Base-by-base conservation (phyloP, 1,140 invertebrate genomes). In the Drosophila elegans region DNA sequence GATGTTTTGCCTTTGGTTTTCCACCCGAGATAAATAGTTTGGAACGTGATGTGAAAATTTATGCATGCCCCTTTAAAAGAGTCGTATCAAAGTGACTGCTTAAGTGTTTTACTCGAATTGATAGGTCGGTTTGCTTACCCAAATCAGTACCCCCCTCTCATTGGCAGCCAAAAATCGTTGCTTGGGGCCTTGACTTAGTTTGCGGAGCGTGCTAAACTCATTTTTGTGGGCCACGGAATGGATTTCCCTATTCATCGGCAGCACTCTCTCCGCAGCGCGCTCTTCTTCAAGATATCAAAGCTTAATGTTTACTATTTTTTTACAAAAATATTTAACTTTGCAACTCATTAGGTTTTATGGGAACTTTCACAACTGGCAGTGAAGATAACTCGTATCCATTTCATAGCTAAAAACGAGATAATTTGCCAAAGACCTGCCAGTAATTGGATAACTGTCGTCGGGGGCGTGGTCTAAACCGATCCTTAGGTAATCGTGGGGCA, bases 11-110 rank as follows among this genome's bases (percentile, higher is more conserved):
- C 38, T 36, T 56, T 60, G 67, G 55, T 73, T 73, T 73, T 73
- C 68, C 69, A 73, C 68, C 61, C 68, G 68, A 61, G 39, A 60
- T 39, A 72, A 59, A 49, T 48, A 69, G 42, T 69, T 68, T 52
- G 53, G 67, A 73, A 73, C 69, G 69, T 73, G 69, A 52, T 72
- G 69, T 36, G 46, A 72, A 72, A 72, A 60, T 71, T 36, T 72
- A 60, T 72, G 67, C 67, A 57, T 29, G 29, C 16, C 29, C 32
- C 16, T 9, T 36, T 52, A 11, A 57, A 55, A 59, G 21, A 59
- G 25, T 49, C 25, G 36, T 42, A 69, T 57, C 59, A 71, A 69
- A 71, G 45, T 27, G 29, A 25, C 67, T 13, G 34, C 34, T 21
- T 44, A 44, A 66, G 62, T 51, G 39, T 57, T 48, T 16, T 63